Evolutionary conservation across 2,797 vertebrate species (phyloP), one percentile per base, ranked within the genome.

Genomic region (Rhabdomys pumilio): DNA sequence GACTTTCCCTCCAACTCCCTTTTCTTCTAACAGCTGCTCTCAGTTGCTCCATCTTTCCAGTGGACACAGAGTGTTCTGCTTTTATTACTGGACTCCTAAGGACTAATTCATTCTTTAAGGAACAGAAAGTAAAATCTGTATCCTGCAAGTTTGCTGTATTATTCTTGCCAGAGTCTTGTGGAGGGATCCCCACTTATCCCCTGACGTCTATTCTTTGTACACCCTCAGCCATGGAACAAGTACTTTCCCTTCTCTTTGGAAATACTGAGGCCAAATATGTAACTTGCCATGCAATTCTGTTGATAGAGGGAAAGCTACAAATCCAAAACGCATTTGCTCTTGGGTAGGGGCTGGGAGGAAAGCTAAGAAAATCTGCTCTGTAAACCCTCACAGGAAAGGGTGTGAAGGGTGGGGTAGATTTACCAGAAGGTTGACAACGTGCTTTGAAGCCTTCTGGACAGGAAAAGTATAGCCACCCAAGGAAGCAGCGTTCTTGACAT

Each of bases 311-410:
- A 72, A 83, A 47, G 76, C 86, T 85, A 72, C 15, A 80, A 41
- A 87, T 85, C 38, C 29, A 22, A 79, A 90, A 80, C 10, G 76
- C 80, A 81, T 41, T 3, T 76, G 96, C 53, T 97, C 76, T 61
- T 83, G 31, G 92, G 61, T 63, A 95, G 61, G 38, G 69, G 6
- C 34, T 80, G 63, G 57, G 14, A 96, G 19, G n/a, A 96, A 92
- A 95, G 53, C 72, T 63, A 93, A 93, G 93, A 75, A 93, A 94
- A 65, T 83, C 61, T 75, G 61, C 63, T 44, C n/a, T 76, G 82
- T 24, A 77, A 81, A 73, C 77, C 59, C 63, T 89, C 65, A 55
- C 75, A 96, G 95, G 92, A 96, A 92, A 93, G 94, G 83, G 72
- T 77, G 41, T 59, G 31, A 81, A 92, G 59, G 87, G 75, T 83